These are phyloP conservation scores for Tubiluchus corallicola DNA, from an alignment of 2,888 invertebrate species.

Conservation along the genomic window DNA sequence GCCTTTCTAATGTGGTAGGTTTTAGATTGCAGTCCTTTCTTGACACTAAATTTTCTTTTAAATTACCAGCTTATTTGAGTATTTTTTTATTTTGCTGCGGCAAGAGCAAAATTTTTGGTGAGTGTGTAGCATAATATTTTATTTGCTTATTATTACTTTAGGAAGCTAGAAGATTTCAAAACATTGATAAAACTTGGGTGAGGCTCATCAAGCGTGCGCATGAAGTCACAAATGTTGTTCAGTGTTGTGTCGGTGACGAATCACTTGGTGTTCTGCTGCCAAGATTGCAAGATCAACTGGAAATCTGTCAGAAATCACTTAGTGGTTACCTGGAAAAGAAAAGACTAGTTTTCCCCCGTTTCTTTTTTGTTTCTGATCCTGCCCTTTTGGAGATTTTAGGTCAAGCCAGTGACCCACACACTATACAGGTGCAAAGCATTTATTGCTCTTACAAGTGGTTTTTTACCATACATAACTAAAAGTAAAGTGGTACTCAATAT, in stretches of 20 bases:
- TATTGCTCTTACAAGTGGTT: too few species aligned
- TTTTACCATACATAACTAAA: too few species aligned
- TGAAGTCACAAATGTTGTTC: constrained; percentile 84
- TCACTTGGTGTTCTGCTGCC: constrained; percentile 72
- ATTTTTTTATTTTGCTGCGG: too few species aligned
- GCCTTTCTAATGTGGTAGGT: too few species aligned
- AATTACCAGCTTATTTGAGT: too few species aligned
- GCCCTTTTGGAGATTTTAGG: constrained; percentile 73
- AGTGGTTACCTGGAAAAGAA: constrained; percentile 84
- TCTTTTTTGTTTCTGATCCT: constrained; percentile 85
- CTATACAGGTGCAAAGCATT: constrained; percentile 41
- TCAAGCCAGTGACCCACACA: constrained; percentile 81
- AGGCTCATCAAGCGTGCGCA: constrained; percentile 93
- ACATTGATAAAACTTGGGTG: constrained; percentile 96
- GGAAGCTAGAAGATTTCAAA: constrained; percentile 45
- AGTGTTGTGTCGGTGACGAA: constrained; percentile 91
- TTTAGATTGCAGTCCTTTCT: too few species aligned
- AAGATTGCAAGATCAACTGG: constrained; percentile 83
- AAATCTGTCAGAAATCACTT: constrained; percentile 86
- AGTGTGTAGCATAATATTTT: too few species aligned
- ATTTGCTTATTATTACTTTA: too few species aligned
- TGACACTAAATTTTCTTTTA: too few species aligned
- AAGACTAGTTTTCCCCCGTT: constrained; percentile 76
- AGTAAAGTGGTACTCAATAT: too few species aligned
- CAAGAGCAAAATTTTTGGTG: too few species aligned